phyloP scores from a whole-genome alignment of 2,797 vertebrate species.

The Champsocephalus gunnari region DNA sequence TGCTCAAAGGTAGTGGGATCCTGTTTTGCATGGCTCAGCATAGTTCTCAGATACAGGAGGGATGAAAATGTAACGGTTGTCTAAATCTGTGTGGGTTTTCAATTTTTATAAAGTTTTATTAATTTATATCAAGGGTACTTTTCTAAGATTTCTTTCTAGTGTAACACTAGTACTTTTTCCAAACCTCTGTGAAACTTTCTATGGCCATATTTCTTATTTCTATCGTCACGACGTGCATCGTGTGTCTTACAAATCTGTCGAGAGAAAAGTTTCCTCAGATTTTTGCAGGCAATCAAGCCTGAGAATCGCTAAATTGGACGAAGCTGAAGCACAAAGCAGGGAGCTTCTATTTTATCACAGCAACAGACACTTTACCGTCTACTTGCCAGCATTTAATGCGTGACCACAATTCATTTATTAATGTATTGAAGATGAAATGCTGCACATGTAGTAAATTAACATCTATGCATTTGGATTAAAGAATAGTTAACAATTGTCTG shows the following conservation, averaged over 20 bases:
- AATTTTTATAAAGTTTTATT: constrained; percentile 75
- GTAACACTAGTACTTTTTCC: constrained; percentile 52
- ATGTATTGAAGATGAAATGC: constrained; percentile 34
- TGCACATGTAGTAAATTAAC: constrained; percentile 64
- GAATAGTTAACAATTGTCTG: constrained; percentile 30
- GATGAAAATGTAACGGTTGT: constrained; percentile 49
- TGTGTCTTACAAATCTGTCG: constrained; percentile 34
- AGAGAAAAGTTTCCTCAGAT: constrained; percentile 51
- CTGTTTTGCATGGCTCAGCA: constrained; percentile 77
- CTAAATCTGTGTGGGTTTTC: constrained; percentile 68
- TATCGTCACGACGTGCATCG: constrained; percentile 20
- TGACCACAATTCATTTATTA: constrained; percentile 55
- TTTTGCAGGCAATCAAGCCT: constrained; percentile 63
- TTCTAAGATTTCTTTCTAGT: constrained; percentile 55
- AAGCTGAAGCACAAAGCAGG: constrained; percentile 77
- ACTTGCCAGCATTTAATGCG: constrained; percentile 46
- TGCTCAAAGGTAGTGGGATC: constrained; percentile 53
- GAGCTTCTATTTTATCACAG: constrained; percentile 54
- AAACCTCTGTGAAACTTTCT: constrained; percentile 65
- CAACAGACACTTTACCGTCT: constrained; percentile 64
- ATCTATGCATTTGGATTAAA: constrained; percentile 77
- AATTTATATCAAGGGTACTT: constrained; percentile 73
- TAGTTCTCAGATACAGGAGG: constrained; percentile 57
- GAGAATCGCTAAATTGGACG: constrained; percentile 61
- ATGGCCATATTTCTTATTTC: constrained; percentile 41